Base-by-base conservation (phyloP, 2,113 vertebrate species). In the Toxotes jaculatrix region DNA sequence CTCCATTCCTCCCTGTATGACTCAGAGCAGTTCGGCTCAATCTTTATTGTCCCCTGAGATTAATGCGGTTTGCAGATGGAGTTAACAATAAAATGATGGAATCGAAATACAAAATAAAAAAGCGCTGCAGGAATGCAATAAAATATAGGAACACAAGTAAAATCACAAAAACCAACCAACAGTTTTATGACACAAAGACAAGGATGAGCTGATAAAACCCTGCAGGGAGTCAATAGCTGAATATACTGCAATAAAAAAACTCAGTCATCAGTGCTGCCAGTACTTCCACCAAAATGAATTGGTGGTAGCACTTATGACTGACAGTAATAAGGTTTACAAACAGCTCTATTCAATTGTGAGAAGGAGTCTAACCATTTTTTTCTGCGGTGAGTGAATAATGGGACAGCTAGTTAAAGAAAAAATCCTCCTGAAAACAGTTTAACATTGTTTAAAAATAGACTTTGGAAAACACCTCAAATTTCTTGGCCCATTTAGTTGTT, bases 301-400 rank as follows among this genome's bases (percentile, higher is more conserved):
- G 71, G 72, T 77, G 77, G 38, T 8, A 34, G n/a, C 59, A 49
- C 53, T 62, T 75, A 34, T 82, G 84, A 91, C 53, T 87, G 90
- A 77, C 88, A 87, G 17, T 87, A 87, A 91, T 84, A 87, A 74
- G 70, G 49, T 88, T 71, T 79, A 79, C 70, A 82, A 88, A 87
- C 68, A 86, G 61, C 32, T 79, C 73, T 31, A 53, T 68, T 49
- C 66, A 66, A 59, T 64, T 51, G 63, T 71, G 66, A 31, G 42
- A 49, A 69, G 68, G 57, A 77, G 72, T 66, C 47, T 45, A 10
- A 43, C 17, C 42, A 42, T 67, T 27, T 57, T 17, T 63, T 62
- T 69, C 38, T 23, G n/a, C 57, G 31, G 38, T 38, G 45, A 74
- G 61, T 72, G 70, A 80, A 87, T 76, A 84, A 82, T 76, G 72